Evolutionary conservation across 2,888 invertebrate species (phyloP).

Genomic region (Cecidostiba fungosa): DNA sequence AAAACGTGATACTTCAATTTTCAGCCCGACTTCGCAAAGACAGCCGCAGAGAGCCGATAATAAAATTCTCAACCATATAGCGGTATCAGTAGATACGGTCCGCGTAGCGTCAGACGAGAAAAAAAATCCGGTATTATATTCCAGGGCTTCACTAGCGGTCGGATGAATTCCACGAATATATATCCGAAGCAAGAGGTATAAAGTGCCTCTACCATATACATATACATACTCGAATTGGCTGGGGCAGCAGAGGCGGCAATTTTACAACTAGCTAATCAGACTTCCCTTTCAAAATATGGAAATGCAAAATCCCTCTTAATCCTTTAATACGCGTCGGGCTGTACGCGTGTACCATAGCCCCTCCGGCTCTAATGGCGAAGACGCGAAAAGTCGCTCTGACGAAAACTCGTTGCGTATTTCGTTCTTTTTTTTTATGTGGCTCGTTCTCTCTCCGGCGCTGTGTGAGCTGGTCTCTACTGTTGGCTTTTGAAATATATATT

Average conservation of each 20-base stretch:
- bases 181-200: background rate
- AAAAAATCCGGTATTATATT: background rate
- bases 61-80: background rate
- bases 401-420: background rate
- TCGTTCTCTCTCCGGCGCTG: background rate
- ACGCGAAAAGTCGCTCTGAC: background rate
- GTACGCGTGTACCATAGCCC: conserved; percentile 1
- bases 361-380: conserved; percentile 18
- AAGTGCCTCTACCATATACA: background rate
- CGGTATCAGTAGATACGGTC: conserved; percentile 3
- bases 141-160: background rate
- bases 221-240: background rate
- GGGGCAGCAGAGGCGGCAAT: conserved; percentile 16
- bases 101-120: conserved; percentile 8
- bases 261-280: conserved; percentile 58
- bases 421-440: background rate
- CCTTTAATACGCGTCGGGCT: conserved; percentile 30
- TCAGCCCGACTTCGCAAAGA: background rate
- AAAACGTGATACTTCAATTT: conserved; percentile 44
- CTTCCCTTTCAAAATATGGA: conserved; percentile 56
- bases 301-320: conserved; percentile 52
- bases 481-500: background rate
- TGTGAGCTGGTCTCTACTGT: background rate
- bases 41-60: background rate
- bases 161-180: background rate